Conservation (phyloP, 2,113 vertebrate genomes). For the Heterocephalus glaber region DNA sequence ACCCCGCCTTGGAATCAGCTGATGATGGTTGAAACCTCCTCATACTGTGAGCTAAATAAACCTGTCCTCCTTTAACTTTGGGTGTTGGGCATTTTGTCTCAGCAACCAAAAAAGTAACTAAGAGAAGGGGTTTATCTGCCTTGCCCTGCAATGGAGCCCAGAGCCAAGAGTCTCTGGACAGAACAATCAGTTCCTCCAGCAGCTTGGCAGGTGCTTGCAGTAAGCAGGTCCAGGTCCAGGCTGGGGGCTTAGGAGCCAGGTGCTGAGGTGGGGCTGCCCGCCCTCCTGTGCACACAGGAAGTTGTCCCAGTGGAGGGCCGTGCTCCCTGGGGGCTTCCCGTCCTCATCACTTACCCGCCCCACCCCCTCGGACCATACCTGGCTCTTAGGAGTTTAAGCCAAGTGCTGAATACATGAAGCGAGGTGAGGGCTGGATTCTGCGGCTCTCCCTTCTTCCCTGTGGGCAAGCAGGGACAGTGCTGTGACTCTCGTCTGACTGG, state of each 20-base stretch:
- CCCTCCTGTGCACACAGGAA: too few relatives aligned
- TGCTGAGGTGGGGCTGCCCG: too few relatives aligned
- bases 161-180: background rate
- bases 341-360: fast-evolving
- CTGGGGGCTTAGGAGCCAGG: too few relatives aligned
- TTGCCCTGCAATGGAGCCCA: background rate
- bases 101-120: too few relatives aligned
- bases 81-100: too few relatives aligned
- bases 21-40: too few relatives aligned
- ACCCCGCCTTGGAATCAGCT: too few relatives aligned
- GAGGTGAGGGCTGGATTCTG: background rate
- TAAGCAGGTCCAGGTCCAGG: background rate
- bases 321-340: background rate
- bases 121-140: background rate
- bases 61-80: too few relatives aligned
- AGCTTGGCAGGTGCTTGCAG: fast-evolving
- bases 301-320: fast-evolving
- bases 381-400: background rate
- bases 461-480: background rate
- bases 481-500: background rate
- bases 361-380: background rate
- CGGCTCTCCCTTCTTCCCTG: background rate
- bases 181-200: background rate
- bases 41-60: too few relatives aligned
- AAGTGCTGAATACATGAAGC: background rate